Conservation (phyloP, 2,888 invertebrate genomes). For the Hermaeophaga mercurialis region DNA sequence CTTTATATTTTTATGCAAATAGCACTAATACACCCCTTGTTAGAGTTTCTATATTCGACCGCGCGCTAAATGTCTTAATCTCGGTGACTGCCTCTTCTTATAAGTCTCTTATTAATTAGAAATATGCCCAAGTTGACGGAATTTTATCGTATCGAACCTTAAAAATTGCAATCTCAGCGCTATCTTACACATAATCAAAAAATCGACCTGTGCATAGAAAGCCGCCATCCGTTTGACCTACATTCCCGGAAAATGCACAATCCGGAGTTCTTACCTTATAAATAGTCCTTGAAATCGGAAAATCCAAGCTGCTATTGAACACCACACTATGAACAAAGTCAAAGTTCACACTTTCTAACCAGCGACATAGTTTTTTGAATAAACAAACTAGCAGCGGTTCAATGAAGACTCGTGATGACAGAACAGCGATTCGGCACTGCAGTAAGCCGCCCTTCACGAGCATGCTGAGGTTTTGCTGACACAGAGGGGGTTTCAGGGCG, state of each 20-base stretch:
- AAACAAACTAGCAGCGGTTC: background rate
- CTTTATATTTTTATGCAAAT: no score
- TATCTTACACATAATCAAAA: slow-evolving; percentile 1
- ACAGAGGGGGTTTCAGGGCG: no score
- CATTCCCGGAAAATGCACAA: background rate
- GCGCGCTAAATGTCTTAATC: no score
- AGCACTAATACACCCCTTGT: no score
- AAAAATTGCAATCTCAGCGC: background rate
- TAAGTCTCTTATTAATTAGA: no score
- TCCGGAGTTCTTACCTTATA: background rate
- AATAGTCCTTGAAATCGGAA: background rate
- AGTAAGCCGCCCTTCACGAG: slow-evolving; percentile 6
- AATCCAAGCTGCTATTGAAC: background rate
- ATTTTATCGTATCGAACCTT: no score
- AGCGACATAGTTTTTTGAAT: background rate
- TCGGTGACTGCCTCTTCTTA: no score
- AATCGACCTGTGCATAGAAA: slow-evolving; percentile 7
- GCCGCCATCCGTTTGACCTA: slow-evolving; percentile 11
- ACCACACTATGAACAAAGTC: background rate
- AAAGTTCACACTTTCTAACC: background rate
- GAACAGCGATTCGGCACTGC: slow-evolving; percentile 7
- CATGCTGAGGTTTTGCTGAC: background rate
- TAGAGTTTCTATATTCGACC: no score
- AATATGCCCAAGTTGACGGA: no score
- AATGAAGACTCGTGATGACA: background rate